These are phyloP conservation scores for Drosophila parthenogenetica DNA, from an alignment of 2,888 invertebrate species.

Conservation along the genomic window DNA sequence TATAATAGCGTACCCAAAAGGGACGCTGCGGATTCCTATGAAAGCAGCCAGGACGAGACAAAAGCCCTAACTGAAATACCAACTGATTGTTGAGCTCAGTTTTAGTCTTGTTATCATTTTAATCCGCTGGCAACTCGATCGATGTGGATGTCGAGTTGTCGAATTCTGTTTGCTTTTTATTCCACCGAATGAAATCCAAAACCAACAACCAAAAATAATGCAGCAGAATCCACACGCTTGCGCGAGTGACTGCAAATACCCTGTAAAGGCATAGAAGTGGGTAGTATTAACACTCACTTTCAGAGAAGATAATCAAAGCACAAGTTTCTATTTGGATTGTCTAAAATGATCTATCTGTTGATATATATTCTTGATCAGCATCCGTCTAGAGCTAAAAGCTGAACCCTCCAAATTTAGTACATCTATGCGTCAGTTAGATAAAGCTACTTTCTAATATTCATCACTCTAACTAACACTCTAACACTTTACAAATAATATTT, in stretches of 20 bases:
- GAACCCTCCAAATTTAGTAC: too few relatives aligned
- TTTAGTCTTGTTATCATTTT: conserved; percentile 78
- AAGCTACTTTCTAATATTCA: too few relatives aligned
- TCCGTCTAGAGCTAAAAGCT: too few relatives aligned
- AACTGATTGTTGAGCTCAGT: conserved; percentile 27
- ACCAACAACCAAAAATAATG: conserved; percentile 53
- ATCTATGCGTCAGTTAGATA: too few relatives aligned
- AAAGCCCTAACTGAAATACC: conserved; percentile 21
- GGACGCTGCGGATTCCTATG: conserved; percentile 27
- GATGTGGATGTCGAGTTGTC: conserved; percentile 33
- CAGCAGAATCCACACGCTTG: conserved; percentile 48
- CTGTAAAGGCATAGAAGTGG: background rate
- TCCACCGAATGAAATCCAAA: conserved; percentile 82
- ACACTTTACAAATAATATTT: too few relatives aligned
- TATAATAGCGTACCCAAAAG: background rate
- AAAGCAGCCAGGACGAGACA: conserved; percentile 33
- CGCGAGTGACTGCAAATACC: conserved; percentile 22
- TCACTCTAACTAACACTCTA: too few relatives aligned
- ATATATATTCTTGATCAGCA: too few relatives aligned
- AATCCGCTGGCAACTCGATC: conserved; percentile 55
- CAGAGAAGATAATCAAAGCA: too few relatives aligned
- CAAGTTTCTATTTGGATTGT: too few relatives aligned
- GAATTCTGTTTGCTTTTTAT: conserved; percentile 48
- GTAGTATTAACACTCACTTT: too few relatives aligned
- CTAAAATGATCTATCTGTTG: too few relatives aligned